Evolutionary conservation across 1,140 invertebrate genomes (phyloP), one percentile per base, ranked within the genome.

Genomic region (Drosophila kikkawai): DNA sequence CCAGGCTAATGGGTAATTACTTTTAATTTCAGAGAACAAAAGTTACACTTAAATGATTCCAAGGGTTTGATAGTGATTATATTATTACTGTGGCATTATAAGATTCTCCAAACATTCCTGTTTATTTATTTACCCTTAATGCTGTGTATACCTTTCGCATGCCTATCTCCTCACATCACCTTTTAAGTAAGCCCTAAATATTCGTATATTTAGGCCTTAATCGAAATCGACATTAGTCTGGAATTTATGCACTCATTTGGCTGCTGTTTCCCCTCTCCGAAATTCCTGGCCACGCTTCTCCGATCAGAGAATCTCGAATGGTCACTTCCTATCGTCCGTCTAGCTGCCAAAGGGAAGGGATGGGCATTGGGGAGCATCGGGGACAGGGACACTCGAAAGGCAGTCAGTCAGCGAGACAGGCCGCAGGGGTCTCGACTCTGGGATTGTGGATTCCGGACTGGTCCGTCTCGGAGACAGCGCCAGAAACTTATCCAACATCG

Each of bases 401-500:
- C 75, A 79, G 79, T 47, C 73, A 74, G 70, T 22, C 61, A 53
- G 63, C 41, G 48, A 77, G 63, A 67, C 74, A 78, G 74, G 56
- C 67, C 69, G 61, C 48, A 79, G 82, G 73, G 75, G 56, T 77
- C 61, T 36, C n/a, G 47, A 61, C 12, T 63, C 44, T 69, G 39
- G 19, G 51, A 64, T 47, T 75, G 39, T 19, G 53, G 47, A 57
- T 74, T 74, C 59, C 71, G 61, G 61, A 34, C 56, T 64, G 69
- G 58, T 75, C 47, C 32, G 60, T 66, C 51, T 73, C 71, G 64
- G 75, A 82, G 80, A 85, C 82, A 85, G 82, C 63, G 79, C 59
- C 82, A 79, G 59, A 82, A 86, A 85, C 82, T 82, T 86, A 85
- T 86, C 82, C 82, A 86, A 82, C 83, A 87, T 75, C 70, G 83